Conservation (phyloP, 2,888 invertebrate genomes). For the Onthophagus sagittarius region DNA sequence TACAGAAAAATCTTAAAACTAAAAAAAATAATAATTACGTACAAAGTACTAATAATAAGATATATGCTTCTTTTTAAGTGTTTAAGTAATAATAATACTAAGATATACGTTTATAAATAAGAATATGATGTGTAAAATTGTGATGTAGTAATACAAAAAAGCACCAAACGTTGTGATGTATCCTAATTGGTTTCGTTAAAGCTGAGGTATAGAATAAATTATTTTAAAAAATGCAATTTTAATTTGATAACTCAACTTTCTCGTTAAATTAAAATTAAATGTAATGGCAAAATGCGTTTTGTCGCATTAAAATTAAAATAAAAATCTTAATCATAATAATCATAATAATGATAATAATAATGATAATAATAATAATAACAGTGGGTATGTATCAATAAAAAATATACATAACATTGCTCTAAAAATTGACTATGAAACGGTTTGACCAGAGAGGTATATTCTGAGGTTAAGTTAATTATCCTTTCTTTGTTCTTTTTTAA, state of each 20-base stretch:
- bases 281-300: too few relatives aligned
- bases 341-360: not conserved
- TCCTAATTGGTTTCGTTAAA: not conserved
- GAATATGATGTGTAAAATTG: too few relatives aligned
- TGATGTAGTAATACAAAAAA: not conserved
- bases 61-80: not conserved
- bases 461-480: not conserved
- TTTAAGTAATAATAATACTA: not conserved
- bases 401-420: not conserved
- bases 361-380: not conserved
- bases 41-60: constrained; percentile 9
- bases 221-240: not conserved
- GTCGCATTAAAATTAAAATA: too few relatives aligned
- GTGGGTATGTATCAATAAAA: not conserved
- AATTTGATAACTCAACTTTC: too few relatives aligned
- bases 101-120: not conserved
- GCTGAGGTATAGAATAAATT: not conserved
- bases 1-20: constrained; percentile 7
- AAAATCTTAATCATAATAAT: too few relatives aligned
- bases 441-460: not conserved
- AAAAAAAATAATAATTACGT: constrained; percentile 4
- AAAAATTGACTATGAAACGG: not conserved
- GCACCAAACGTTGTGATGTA: not conserved
- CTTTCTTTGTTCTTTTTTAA: too few relatives aligned
- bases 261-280: too few relatives aligned